Conservation (phyloP, 2,113 vertebrate genomes). For the Lycaon pictus region DNA sequence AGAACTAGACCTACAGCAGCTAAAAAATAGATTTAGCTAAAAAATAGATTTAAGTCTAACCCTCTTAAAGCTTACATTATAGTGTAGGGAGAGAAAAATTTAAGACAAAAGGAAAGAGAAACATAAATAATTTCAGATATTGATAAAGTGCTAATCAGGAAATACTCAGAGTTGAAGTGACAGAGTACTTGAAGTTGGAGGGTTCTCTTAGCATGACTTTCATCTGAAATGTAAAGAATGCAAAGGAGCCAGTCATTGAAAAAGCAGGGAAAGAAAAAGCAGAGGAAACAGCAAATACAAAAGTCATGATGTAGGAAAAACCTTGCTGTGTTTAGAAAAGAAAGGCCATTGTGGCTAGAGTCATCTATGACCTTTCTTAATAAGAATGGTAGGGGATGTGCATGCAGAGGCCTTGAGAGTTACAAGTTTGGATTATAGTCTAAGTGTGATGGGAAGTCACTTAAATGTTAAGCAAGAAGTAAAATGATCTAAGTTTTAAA, state of each 20-base stretch:
- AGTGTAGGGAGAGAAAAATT: background rate
- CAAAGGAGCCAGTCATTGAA: background rate
- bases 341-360: background rate
- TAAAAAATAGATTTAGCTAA: background rate
- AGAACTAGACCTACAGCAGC: background rate
- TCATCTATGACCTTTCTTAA: background rate
- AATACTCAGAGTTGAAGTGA: background rate
- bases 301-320: background rate
- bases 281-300: background rate
- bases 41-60: background rate
- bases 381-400: background rate
- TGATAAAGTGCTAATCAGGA: background rate
- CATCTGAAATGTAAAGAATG: slow-evolving; percentile 14
- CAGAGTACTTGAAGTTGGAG: background rate
- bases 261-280: background rate
- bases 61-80: slow-evolving; percentile 23
- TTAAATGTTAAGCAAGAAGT: slow-evolving; percentile 16
- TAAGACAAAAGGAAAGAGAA: background rate
- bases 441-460: background rate
- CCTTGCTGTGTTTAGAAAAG: background rate
- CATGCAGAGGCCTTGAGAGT: background rate
- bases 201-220: background rate
- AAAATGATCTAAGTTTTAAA: background rate
- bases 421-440: background rate
- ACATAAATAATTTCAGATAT: background rate